Conservation (phyloP, 1,140 invertebrate genomes). For the Philaenus spumarius region DNA sequence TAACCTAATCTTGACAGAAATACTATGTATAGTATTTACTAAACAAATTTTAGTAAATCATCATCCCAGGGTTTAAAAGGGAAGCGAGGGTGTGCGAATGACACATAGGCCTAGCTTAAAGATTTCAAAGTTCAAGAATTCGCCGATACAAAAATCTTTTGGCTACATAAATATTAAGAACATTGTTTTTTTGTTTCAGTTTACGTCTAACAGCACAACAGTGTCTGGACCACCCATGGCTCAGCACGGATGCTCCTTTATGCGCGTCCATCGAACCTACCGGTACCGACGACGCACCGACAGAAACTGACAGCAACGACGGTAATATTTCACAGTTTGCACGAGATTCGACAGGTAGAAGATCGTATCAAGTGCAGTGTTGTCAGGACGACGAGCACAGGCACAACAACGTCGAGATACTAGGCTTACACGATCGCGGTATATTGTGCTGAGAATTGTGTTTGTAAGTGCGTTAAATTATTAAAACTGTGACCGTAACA, state of each 20-base stretch:
- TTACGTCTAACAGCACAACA: slow-evolving; percentile 52
- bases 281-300: neutral
- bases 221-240: slow-evolving; percentile 56
- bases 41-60: neutral
- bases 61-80: neutral
- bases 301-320: neutral
- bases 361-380: slow-evolving; percentile 12
- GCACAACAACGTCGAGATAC: slow-evolving; percentile 22
- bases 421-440: slow-evolving; percentile 22
- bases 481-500: no score
- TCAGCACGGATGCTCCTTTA: slow-evolving; percentile 26
- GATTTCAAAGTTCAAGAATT: no score
- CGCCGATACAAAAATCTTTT: no score
- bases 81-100: no score
- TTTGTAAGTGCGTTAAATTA: no score
- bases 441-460: slow-evolving; percentile 28
- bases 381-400: slow-evolving; percentile 13
- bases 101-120: no score
- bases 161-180: neutral
- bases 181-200: slow-evolving; percentile 17
- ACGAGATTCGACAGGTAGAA: slow-evolving; percentile 9
- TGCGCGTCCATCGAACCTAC: neutral
- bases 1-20: no score
- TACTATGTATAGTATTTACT: no score
- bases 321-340: neutral